phyloP scores from a whole-genome alignment of 1,140 invertebrate genomes.

The Drosophila pachea region DNA sequence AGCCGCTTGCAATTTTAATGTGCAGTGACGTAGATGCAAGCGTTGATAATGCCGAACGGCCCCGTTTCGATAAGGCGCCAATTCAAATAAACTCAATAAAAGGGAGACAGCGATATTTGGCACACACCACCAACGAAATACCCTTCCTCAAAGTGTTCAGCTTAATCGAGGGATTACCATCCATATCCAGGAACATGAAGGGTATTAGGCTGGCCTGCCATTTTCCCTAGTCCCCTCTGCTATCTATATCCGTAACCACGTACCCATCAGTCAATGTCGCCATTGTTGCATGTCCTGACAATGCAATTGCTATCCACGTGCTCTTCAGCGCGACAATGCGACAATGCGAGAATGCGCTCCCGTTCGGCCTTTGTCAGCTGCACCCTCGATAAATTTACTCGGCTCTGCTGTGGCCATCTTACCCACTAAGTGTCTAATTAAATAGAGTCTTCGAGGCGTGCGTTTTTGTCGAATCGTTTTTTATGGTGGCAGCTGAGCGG shows the following conservation, averaged over 20 bases:
- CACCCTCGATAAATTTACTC: constrained; percentile 29
- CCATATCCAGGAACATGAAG: not conserved
- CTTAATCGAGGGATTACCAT: not conserved
- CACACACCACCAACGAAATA: constrained; percentile 11
- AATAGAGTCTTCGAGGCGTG: constrained; percentile 43
- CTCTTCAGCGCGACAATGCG: constrained; percentile 48
- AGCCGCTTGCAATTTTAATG: constrained; percentile 70
- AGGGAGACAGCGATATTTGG: constrained; percentile 5
- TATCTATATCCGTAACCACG: constrained; percentile 13
- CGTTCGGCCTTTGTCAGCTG: constrained; percentile 57
- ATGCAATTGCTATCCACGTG: constrained; percentile 54
- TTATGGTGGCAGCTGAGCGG: constrained; percentile 46
- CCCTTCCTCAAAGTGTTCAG: not conserved
- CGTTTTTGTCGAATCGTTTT: constrained; percentile 53
- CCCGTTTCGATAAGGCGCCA: constrained; percentile 54
- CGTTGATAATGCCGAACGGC: constrained; percentile 56
- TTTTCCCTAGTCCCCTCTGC: constrained; percentile 12
- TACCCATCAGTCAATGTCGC: constrained; percentile 31
- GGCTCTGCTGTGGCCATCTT: constrained; percentile 8
- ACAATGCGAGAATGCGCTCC: constrained; percentile 25
- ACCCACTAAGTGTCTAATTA: constrained; percentile 63
- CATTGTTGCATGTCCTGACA: constrained; percentile 57
- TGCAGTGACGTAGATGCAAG: constrained; percentile 66
- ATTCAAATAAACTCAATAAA: constrained; percentile 49
- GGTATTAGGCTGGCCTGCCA: constrained; percentile 27